Evolutionary conservation across 2,113 vertebrate genomes (phyloP).

Genomic region (Periophthalmodon schlosseri): DNA sequence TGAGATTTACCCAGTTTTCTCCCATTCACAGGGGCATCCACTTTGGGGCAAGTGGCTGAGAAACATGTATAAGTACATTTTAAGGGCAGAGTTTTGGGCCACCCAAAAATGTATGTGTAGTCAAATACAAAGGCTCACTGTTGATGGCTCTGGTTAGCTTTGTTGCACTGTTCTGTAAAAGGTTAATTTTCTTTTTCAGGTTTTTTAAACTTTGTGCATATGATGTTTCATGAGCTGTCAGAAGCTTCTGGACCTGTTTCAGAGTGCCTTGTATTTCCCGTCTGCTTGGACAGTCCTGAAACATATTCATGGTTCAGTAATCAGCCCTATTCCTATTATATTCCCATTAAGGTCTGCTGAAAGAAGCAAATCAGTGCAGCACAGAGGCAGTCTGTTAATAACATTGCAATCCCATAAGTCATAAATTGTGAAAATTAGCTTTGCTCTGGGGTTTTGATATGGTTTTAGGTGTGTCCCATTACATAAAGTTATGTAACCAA

Average conservation of each 20-base stretch:
- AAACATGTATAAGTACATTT: background rate
- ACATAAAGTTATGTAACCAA: conserved; percentile 38
- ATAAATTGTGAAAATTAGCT: conserved; percentile 24
- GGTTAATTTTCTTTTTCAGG: conserved; percentile 81
- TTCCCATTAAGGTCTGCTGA: conserved; percentile 1
- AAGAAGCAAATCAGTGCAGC: conserved; percentile 3
- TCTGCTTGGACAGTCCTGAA: conserved; percentile 78
- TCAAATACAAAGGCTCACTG: conserved; percentile 56
- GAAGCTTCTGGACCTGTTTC: conserved; percentile 84
- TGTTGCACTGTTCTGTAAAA: conserved; percentile 72
- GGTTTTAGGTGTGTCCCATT: conserved; percentile 21
- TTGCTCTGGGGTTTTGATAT: conserved; percentile 12
- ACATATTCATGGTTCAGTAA: conserved; percentile 5
- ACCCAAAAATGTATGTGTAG: background rate
- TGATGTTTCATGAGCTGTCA: conserved; percentile 80
- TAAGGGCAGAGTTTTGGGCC: background rate
- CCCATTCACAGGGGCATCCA: conserved; percentile 70
- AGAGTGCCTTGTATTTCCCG: conserved; percentile 75
- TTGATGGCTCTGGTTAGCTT: conserved; percentile 69
- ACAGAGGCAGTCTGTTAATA: conserved; percentile 38
- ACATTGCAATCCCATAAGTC: conserved; percentile 29
- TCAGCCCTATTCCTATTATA: background rate
- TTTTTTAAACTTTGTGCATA: conserved; percentile 74
- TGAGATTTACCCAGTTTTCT: conserved; percentile 77
- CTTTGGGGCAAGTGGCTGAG: conserved; percentile 78